Conservation (phyloP, 2,797 vertebrate species). For the Chaenodraco wilsoni region DNA sequence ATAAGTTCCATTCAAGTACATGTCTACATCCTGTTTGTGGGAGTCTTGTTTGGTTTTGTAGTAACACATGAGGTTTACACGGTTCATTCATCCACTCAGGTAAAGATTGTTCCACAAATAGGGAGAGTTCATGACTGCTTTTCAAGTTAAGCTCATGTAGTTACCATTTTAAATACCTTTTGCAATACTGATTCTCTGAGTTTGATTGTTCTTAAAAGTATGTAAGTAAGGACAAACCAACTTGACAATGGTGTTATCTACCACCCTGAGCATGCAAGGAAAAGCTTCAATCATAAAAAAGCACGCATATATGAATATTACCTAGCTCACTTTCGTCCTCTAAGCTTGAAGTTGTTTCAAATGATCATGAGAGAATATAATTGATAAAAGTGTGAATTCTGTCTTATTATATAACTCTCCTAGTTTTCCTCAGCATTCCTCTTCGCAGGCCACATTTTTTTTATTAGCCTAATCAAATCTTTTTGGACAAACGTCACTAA, state of each 20-base stretch:
- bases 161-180: background rate
- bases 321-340: background rate
- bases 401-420: background rate
- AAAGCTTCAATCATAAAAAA: background rate
- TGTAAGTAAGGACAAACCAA: background rate
- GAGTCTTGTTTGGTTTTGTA: constrained; percentile 12
- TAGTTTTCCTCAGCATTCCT: background rate
- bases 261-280: background rate
- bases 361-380: background rate
- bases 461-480: background rate
- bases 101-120: background rate
- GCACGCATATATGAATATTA: background rate
- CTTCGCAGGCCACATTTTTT: background rate
- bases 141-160: background rate
- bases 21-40: constrained; percentile 23
- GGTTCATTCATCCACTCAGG: background rate
- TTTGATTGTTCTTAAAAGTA: background rate
- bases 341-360: background rate
- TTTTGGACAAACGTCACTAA: background rate
- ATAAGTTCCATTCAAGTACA: constrained; percentile 6
- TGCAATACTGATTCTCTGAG: background rate
- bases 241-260: background rate
- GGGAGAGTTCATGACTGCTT: background rate
- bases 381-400: background rate
- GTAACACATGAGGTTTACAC: background rate